These are phyloP conservation scores for Dyspetes luteomarginatus DNA, from an alignment of 2,888 invertebrate genomes.

Conservation along the genomic window DNA sequence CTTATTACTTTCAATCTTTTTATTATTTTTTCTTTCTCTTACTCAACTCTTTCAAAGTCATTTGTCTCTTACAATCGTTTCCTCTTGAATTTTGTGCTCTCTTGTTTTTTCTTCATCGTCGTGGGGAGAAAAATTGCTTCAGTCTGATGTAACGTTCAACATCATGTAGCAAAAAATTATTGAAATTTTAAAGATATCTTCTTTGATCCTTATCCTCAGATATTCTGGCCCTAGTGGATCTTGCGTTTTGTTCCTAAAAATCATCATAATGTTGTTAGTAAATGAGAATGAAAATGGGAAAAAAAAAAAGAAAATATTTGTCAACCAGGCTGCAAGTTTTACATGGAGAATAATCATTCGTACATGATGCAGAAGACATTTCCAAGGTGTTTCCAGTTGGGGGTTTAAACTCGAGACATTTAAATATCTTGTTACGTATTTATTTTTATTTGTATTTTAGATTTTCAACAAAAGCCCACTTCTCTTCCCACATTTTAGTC, in stretches of 20 bases:
- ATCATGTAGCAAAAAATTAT: conserved; percentile 8
- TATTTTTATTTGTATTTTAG: not conserved
- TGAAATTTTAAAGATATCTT: conserved; percentile 35
- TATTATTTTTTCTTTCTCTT: not conserved
- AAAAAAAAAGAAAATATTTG: not conserved
- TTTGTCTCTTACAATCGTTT: not conserved
- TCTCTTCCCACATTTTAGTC: too few species aligned
- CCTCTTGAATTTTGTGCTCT: too few species aligned
- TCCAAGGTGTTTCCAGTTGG: not conserved
- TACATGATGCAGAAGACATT: not conserved
- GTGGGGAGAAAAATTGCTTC: not conserved
- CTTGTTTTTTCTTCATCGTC: not conserved
- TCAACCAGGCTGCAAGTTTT: not conserved
- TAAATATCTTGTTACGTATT: not conserved
- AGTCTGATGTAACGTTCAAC: not conserved
- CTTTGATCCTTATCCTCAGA: conserved; percentile 18
- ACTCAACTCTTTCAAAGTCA: not conserved
- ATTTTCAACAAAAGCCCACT: too few species aligned
- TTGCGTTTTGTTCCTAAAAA: conserved; percentile 24
- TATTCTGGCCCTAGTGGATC: conserved; percentile 7
- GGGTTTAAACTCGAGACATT: not conserved
- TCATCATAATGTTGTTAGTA: conserved; percentile 5
- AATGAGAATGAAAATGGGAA: conserved; percentile 2
- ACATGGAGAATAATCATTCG: not conserved
- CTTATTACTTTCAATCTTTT: not conserved